Conservation (phyloP, 2,797 vertebrate genomes). For the Peromyscus aztecus region DNA sequence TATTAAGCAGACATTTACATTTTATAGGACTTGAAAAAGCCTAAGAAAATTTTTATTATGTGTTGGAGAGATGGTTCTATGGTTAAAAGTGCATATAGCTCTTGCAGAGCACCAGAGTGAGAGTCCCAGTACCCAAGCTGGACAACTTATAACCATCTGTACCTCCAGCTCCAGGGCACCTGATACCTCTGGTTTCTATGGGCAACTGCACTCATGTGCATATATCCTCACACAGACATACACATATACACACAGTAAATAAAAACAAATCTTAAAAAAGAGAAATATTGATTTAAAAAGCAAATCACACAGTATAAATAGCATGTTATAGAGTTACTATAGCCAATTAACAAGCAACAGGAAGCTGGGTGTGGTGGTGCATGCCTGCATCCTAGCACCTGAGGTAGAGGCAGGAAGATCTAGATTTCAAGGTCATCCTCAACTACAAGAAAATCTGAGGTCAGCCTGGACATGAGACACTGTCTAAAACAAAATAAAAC, state of each 20-base stretch:
- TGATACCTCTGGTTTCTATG: not conserved
- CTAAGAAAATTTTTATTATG: conserved; percentile 48
- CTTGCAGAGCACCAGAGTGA: not conserved
- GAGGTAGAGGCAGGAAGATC: not conserved
- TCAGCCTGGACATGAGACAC: not conserved
- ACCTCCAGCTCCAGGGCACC: not conserved
- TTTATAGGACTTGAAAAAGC: not conserved
- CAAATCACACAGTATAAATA: not conserved
- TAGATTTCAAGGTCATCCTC: not conserved
- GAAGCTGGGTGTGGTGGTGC: not conserved
- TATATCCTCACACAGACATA: not conserved
- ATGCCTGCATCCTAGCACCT: not conserved
- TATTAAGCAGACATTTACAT: not conserved
- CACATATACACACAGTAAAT: not conserved
- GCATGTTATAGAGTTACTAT: not conserved
- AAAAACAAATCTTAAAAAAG: not conserved
- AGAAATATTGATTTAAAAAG: not conserved
- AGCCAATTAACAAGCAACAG: conserved; percentile 32
- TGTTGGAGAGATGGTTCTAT: not conserved
- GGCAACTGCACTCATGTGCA: not conserved
- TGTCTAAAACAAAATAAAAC: not conserved
- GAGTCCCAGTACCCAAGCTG: not conserved
- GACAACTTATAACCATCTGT: not conserved
- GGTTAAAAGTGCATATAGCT: not conserved
- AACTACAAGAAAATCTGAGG: not conserved